These are phyloP conservation scores for Aricia artaxerxes DNA, from an alignment of 2,888 invertebrate genomes.

Conservation along the genomic window DNA sequence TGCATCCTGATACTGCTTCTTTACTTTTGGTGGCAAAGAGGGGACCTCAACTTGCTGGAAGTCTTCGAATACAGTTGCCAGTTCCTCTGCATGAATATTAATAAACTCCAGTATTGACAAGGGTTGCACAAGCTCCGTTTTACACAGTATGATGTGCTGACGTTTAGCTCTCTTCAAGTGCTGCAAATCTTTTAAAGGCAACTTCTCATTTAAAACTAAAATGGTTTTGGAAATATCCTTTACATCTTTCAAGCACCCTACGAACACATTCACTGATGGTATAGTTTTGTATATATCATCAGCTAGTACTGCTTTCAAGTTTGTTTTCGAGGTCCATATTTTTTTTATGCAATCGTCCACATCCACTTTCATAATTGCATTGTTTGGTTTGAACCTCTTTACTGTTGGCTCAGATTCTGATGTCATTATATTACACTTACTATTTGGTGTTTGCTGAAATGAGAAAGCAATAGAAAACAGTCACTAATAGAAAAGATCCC, in stretches of 20 bases:
- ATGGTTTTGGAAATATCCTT: constrained; percentile 84
- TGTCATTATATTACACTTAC: constrained; percentile 34
- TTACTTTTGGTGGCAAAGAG: constrained; percentile 81
- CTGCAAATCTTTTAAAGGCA: constrained; percentile 82
- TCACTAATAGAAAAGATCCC: constrained; percentile 50
- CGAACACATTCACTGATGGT: constrained; percentile 78
- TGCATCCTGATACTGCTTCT: constrained; percentile 83
- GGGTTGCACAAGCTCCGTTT: constrained; percentile 46
- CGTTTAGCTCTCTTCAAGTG: constrained; percentile 88
- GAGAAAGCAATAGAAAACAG: constrained; percentile 63
- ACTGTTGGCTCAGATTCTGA: constrained; percentile 50
- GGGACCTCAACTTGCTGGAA: constrained; percentile 82
- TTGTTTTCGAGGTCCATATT: constrained; percentile 49
- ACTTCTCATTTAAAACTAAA: constrained; percentile 74
- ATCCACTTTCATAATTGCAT: constrained; percentile 51
- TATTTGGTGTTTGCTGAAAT: constrained; percentile 56
- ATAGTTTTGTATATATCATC: constrained; percentile 75
- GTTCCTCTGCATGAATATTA: constrained; percentile 67
- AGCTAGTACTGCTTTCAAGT: constrained; percentile 76
- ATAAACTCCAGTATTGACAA: constrained; percentile 63
- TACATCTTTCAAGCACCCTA: constrained; percentile 81
- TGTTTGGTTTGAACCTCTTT: constrained; percentile 15
- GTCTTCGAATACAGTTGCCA: constrained; percentile 70
- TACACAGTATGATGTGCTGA: constrained; percentile 80
- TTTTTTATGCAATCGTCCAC: constrained; percentile 51